Percentiles rank a stretch among this genome's conserved stretches.
Evolutionary conservation across 1,140 invertebrate species (phyloP).

Genomic region (Lepidurus arcticus): DNA sequence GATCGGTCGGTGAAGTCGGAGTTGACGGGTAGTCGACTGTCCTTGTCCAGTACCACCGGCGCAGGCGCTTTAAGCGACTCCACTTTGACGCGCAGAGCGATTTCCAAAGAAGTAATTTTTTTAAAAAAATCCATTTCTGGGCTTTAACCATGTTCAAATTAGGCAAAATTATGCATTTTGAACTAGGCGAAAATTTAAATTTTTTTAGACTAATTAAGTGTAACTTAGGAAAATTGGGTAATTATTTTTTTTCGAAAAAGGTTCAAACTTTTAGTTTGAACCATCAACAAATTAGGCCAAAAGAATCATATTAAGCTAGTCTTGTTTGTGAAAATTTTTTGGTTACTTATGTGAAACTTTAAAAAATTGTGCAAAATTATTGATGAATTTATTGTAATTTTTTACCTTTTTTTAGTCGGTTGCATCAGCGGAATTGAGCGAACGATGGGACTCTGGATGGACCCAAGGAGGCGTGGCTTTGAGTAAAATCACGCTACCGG

Average conservation of each 20-base stretch:
- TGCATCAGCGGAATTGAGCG: slow-evolving; percentile 38
- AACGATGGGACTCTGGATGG: not conserved
- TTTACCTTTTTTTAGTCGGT: slow-evolving; percentile 34
- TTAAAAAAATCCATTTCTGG: not conserved
- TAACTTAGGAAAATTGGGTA: too few relatives aligned
- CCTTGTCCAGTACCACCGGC: slow-evolving; percentile 50
- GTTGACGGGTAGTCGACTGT: slow-evolving; percentile 58
- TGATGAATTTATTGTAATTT: not conserved
- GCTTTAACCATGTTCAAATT: too few relatives aligned
- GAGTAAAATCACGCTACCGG: slow-evolving; percentile 58
- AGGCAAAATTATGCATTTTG: too few relatives aligned
- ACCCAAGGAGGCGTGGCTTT: slow-evolving; percentile 23
- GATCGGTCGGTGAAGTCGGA: slow-evolving; percentile 49
- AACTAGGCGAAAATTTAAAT: too few relatives aligned
- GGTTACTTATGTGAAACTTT: too few relatives aligned
- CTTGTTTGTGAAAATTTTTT: too few relatives aligned
- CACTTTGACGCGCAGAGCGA: not conserved
- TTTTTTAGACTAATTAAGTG: too few relatives aligned
- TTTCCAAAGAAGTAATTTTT: slow-evolving; percentile 1
- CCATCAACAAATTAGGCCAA: too few relatives aligned
- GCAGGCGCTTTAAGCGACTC: not conserved
- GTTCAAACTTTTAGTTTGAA: too few relatives aligned
- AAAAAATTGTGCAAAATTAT: not conserved
- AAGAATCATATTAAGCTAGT: too few relatives aligned
- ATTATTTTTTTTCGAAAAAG: too few relatives aligned